Conservation (phyloP, 92 coral and sea anemone species). For the Palythoa grandis region DNA sequence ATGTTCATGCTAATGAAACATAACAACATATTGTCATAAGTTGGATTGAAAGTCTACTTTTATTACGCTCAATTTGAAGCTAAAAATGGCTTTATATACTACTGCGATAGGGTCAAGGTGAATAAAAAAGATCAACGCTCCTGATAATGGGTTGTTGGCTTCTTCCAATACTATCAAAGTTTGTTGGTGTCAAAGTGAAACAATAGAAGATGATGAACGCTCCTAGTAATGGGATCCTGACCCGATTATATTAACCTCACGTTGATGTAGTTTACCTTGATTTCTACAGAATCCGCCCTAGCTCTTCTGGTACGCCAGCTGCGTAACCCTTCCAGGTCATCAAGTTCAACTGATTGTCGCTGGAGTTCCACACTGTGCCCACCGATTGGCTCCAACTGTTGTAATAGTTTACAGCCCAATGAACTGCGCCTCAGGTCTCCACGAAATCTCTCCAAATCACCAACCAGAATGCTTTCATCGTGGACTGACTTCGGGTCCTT, state of each 20-base stretch:
- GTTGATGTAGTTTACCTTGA: not conserved
- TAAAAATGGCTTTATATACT: too few species aligned
- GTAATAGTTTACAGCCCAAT: conserved; percentile 69
- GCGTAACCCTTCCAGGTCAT: not conserved
- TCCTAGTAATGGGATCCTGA: not conserved
- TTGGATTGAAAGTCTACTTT: too few species aligned
- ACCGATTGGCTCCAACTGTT: conserved; percentile 56
- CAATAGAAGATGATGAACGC: not conserved
- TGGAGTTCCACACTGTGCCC: not conserved
- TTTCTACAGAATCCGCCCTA: conserved; percentile 18
- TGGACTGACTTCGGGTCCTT: conserved; percentile 1
- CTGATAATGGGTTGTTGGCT: too few species aligned
- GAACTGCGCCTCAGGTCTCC: conserved; percentile 50
- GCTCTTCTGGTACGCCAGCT: conserved; percentile 1
- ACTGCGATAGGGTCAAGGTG: too few species aligned
- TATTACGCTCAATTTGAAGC: too few species aligned
- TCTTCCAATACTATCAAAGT: too few species aligned
- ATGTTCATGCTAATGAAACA: too few species aligned
- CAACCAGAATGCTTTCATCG: conserved; percentile 48
- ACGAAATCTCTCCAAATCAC: conserved; percentile 44
- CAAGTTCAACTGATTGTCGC: not conserved
- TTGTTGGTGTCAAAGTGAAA: not conserved
- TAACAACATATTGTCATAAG: too few species aligned
- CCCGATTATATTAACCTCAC: too few species aligned
- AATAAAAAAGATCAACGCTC: too few species aligned